Percentiles rank a stretch among this genome's conserved stretches.
Conservation (phyloP, 2,797 vertebrate species). For the Serranus cabrilla region DNA sequence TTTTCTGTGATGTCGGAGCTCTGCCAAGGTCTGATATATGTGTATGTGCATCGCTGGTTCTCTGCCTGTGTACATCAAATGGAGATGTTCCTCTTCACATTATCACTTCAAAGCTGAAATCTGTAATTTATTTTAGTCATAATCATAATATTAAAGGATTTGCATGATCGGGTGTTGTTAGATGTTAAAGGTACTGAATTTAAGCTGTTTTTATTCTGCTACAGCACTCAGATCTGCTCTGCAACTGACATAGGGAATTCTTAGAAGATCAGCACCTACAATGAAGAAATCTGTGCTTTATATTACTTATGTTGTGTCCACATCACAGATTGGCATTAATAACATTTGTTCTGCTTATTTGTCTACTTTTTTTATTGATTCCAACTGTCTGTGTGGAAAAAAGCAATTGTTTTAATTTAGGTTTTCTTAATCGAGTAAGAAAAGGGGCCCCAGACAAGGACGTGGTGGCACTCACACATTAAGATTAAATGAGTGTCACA, state of each 20-base stretch:
- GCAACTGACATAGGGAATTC: neutral
- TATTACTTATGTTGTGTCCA: neutral
- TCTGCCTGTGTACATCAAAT: neutral
- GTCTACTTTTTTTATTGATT: too few relatives aligned
- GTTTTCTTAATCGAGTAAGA: too few relatives aligned
- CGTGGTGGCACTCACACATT: too few relatives aligned
- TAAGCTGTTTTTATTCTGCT: neutral
- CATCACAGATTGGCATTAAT: too few relatives aligned
- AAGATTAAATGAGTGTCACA: too few relatives aligned
- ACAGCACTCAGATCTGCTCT: neutral
- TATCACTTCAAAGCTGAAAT: conserved; percentile 18
- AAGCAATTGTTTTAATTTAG: too few relatives aligned
- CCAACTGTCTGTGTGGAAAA: too few relatives aligned
- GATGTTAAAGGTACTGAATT: neutral
- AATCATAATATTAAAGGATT: neutral
- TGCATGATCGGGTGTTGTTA: neutral
- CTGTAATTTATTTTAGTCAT: neutral
- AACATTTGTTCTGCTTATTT: too few relatives aligned
- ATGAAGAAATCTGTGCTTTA: neutral
- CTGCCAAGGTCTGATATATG: conserved; percentile 1
- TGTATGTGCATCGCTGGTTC: conserved; percentile 1
- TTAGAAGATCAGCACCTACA: neutral
- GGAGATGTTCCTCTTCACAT: neutral
- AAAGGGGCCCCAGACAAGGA: too few relatives aligned
- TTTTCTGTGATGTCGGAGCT: conserved; percentile 15